phyloP scores from a whole-genome alignment of 64 coral and sea anemone species.

The Stichodactyla helianthus region DNA sequence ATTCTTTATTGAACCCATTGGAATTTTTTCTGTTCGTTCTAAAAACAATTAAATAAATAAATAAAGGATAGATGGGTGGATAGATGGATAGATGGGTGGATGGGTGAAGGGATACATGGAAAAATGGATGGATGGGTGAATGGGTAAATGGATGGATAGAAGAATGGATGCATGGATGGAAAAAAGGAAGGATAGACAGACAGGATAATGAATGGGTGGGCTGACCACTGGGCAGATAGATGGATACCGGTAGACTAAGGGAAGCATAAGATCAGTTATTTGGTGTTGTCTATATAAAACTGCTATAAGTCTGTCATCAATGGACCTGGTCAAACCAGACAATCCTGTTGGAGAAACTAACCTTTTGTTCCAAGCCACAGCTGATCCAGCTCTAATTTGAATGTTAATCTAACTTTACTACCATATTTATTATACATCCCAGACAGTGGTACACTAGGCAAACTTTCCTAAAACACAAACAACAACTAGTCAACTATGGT shows the following conservation, averaged over 20 bases:
- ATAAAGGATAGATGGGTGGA: neutral
- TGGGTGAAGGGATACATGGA: neutral
- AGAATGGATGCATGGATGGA: neutral
- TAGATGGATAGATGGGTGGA: neutral
- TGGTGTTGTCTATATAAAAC: too few species aligned
- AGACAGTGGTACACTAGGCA: constrained; percentile 75
- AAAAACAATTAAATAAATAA: neutral
- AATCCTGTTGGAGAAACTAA: neutral
- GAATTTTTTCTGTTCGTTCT: constrained; percentile 99
- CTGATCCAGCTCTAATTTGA: constrained; percentile 97
- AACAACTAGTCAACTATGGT: neutral
- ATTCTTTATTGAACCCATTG: constrained; percentile 99
- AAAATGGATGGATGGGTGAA: too few species aligned
- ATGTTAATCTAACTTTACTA: constrained; percentile 96
- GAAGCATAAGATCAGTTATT: too few species aligned
- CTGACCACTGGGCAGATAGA: too few species aligned
- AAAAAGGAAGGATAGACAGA: neutral
- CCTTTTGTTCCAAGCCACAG: constrained; percentile 99
- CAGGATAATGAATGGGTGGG: neutral
- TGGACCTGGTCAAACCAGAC: too few species aligned
- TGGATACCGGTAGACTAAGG: neutral
- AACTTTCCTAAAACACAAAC: constrained; percentile 58
- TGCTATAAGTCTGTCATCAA: too few species aligned
- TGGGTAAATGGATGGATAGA: neutral
- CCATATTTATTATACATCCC: constrained; percentile 99